These are phyloP conservation scores for Anaspis maculata DNA, from an alignment of 2,888 invertebrate genomes.

Conservation along the genomic window DNA sequence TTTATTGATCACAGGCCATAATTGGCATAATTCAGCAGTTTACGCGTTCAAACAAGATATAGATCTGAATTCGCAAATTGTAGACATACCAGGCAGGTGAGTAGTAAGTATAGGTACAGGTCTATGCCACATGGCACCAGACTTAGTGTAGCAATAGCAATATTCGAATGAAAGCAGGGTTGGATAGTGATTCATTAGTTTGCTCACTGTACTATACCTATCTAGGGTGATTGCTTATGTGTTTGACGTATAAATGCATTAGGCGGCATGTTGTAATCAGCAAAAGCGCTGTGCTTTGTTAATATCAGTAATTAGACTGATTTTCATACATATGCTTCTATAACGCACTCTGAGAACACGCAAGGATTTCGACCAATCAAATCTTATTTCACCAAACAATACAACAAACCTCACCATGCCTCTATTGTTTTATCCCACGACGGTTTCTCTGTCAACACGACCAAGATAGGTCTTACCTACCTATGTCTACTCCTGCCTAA, in stretches of 20 bases:
- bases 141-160: no score
- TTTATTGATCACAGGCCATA: no score
- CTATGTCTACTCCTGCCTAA: no score
- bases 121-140: no score
- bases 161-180: conserved; percentile 27
- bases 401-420: no score
- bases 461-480: no score
- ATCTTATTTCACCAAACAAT: no score
- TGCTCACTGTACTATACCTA: conserved; percentile 22
- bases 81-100: no score
- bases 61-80: conserved; percentile 25
- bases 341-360: conserved; percentile 12
- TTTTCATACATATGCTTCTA: conserved; percentile 18
- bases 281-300: conserved; percentile 24
- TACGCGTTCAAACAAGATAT: conserved; percentile 27
- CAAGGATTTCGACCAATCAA: no score
- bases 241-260: conserved; percentile 26
- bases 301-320: conserved; percentile 23
- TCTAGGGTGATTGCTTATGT: conserved; percentile 28
- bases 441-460: no score
- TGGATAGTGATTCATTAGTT: conserved; percentile 29
- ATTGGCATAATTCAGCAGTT: conserved; percentile 19
- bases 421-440: no score
- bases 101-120: no score
- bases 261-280: conserved; percentile 24